These are phyloP conservation scores for Cylloceria caligata DNA, from an alignment of 2,888 invertebrate genomes.

Conservation along the genomic window DNA sequence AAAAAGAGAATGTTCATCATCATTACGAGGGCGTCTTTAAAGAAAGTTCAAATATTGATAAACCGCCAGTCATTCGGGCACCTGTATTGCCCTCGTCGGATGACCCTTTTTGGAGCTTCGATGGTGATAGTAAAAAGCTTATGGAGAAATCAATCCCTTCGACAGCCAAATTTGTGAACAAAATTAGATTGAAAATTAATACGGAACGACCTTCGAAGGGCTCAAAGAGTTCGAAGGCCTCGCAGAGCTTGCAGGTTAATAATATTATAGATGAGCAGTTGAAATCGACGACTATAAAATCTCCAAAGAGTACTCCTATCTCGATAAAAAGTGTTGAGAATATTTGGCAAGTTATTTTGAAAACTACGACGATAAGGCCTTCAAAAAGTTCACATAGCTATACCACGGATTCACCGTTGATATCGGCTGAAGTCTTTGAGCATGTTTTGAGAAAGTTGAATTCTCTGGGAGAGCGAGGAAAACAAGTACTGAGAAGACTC, in stretches of 20 bases:
- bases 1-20: constrained; percentile 76
- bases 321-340: not conserved
- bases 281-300: not conserved
- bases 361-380: constrained; percentile 5
- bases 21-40: constrained; percentile 79
- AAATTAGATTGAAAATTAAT: not conserved
- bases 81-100: constrained; percentile 10
- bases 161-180: not conserved
- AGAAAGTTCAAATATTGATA: constrained; percentile 78
- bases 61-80: constrained; percentile 69
- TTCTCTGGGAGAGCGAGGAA: constrained; percentile 87
- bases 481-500: constrained; percentile 86
- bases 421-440: constrained; percentile 87
- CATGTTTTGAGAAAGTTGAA: constrained; percentile 87
- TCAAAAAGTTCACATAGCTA: not conserved
- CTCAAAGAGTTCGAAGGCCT: not conserved
- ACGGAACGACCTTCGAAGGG: too few relatives aligned
- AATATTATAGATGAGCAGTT: not conserved
- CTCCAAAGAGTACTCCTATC: not conserved
- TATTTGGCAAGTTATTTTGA: not conserved
- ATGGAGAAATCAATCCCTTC: not conserved
- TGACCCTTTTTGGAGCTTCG: constrained; percentile 14
- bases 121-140: not conserved
- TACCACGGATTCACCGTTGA: constrained; percentile 8
- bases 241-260: too few relatives aligned